Evolutionary conservation across 2,888 invertebrate species (phyloP).

Genomic region (Drosophila meridiana): DNA sequence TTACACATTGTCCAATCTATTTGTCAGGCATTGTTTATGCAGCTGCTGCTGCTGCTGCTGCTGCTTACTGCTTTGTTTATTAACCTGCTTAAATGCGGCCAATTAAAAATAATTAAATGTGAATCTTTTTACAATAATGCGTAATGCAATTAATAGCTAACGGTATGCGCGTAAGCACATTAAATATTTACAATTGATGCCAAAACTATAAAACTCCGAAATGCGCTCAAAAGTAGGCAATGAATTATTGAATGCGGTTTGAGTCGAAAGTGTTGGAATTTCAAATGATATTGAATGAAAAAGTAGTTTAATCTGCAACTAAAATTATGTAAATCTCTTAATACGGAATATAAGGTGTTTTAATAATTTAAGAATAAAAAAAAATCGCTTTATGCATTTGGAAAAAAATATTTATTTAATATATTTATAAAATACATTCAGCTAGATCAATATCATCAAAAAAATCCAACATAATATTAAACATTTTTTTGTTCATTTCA

Average conservation of each 20-base stretch:
- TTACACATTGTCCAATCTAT: slow-evolving; percentile 21
- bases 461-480: too few species aligned
- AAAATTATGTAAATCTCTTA: too few species aligned
- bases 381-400: too few species aligned
- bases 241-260: not conserved
- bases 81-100: slow-evolving; percentile 13
- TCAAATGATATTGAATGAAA: not conserved
- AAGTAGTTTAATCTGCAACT: not conserved
- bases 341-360: too few species aligned
- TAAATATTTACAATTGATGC: not conserved
- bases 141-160: not conserved
- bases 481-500: too few species aligned
- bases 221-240: slow-evolving; percentile 14
- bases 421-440: too few species aligned
- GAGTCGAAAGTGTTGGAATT: not conserved
- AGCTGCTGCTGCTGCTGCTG: not conserved
- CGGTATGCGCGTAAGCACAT: not conserved
- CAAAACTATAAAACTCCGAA: not conserved
- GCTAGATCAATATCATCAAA: too few species aligned
- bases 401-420: too few species aligned
- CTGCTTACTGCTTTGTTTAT: slow-evolving; percentile 2
- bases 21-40: slow-evolving; percentile 5
- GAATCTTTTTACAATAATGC: slow-evolving; percentile 16
- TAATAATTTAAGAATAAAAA: too few species aligned
- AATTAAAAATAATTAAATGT: slow-evolving; percentile 15